Base-by-base conservation (phyloP, 2,888 invertebrate genomes). In the Mimachlamys varia region DNA sequence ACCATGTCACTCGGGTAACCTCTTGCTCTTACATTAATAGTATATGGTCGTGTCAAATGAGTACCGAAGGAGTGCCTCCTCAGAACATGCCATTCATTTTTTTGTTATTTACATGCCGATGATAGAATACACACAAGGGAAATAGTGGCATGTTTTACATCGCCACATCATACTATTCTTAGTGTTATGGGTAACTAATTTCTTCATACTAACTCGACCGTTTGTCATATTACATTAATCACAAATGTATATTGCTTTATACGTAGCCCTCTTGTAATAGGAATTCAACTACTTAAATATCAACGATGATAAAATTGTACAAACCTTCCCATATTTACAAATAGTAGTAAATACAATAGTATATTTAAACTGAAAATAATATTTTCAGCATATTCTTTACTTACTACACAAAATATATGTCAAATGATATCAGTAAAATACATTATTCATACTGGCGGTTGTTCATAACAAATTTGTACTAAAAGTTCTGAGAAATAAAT, bases 11-110 rank as follows among this genome's bases (percentile, higher is more conserved):
- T 22, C 76, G 76, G 27, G 76, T 76, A 76, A 76, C 76, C 76
- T 76, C 76, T 76, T 15, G 17, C 76, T 76, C 7, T 76, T 33
- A 76, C 76, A 76, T 76, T 76, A 76, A 76, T 76, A 76, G 76
- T 76, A 76, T 76, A 76, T 76, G 76, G 76, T 76, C 76, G 76
- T 76, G 76, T 76, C 76, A 76, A 76, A 76, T 33, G 76, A 76
- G 76, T 76, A 76, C 76, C 76, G 76, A 33, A 76, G 76, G 76
- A 76, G 76, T 76, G 76, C 76, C 76, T 27, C 76, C 27, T 27
- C 76, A 76, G 76, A 76, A 76, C 33, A 76, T 76, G 76, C 76
- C 76, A 76, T 12, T 3, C 44, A 33, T 33, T 76, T 76, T 58
- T 76, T 76, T 76, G 76, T 76, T 76, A 76, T 76, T 76, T 76